Conservation (phyloP, 1,140 invertebrate genomes). For the Pteromalus puparum region DNA sequence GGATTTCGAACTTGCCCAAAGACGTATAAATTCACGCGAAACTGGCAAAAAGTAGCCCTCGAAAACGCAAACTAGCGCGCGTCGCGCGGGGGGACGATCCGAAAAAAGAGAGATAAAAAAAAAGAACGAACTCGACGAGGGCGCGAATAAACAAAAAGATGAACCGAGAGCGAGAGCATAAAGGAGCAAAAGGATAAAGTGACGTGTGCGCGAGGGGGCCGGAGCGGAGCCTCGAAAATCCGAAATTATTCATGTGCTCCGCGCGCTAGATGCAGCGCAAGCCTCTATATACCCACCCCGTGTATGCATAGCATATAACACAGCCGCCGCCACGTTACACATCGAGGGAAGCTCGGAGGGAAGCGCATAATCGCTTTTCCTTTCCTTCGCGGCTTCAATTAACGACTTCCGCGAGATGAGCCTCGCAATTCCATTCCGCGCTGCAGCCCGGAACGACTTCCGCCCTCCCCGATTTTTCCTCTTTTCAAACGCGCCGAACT, state of each 20-base stretch:
- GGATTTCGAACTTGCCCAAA: no score
- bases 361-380: conserved; percentile 58
- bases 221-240: background rate
- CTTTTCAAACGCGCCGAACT: background rate
- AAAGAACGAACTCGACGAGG: background rate
- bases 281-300: background rate
- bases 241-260: background rate
- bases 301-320: background rate
- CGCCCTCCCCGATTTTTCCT: no score
- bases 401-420: background rate
- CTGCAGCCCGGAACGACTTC: no score
- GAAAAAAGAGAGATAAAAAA: background rate
- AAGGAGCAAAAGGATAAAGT: background rate
- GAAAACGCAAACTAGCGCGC: background rate
- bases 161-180: background rate
- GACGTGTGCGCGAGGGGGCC: background rate
- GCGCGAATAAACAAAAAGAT: background rate
- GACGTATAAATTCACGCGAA: no score
- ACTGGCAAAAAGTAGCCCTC: background rate
- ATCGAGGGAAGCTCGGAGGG: conserved; percentile 61
- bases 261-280: background rate
- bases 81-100: background rate
- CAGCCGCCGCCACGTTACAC: background rate
- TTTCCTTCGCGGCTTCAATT: background rate
- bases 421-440: no score